Base-by-base conservation (phyloP, 2,113 vertebrate species). In the Nothoprocta pentlandii region DNA sequence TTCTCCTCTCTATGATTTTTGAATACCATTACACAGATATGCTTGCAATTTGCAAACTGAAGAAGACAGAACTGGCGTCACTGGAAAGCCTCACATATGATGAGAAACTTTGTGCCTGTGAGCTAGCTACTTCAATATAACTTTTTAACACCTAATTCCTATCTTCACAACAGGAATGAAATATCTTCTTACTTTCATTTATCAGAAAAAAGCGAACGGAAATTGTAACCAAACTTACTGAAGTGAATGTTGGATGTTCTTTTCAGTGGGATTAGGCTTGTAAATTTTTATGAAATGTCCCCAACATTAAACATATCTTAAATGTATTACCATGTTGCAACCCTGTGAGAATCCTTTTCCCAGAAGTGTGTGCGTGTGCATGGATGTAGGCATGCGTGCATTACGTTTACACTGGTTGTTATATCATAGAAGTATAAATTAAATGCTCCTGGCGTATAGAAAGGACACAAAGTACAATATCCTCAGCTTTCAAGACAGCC, bases 21-120 rank as follows among this genome's bases (percentile, higher is more conserved):
- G 94, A 94, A 92, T 61, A 56, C n/a, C 59, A 80, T 51, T 92
- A 75, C 91, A 78, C 85, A 92, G 68, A 93, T 90, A 88, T 79
- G 32, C 20, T 90, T 70, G 80, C 83, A 69, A 67, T 91, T 95
- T 95, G 79, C 66, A 95, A 89, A 90, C 90, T 46, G 16, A 46
- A 77, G 87, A 92, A 96, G 80, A 67, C 64, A 83, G 62, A 80
- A n/a, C 73, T 92, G 34, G 82, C 51, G 84, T 70, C 58, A 71
- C 36, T 66, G 70, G 75, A 62, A 83, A 91, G n/a, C 21, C 25
- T 91, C 32, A 28, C 36, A 73, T 73, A 78, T 62, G 80, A 36
- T 74, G 49, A 93, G 47, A 94, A 93, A 87, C 20, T 84, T 87
- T 94, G 36, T 84, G 70, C 59, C 13, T 9, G 26, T 73, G 71